Evolutionary conservation across 2,113 vertebrate species (phyloP), one percentile per base, ranked within the genome.

Genomic region (Equus przewalskii): DNA sequence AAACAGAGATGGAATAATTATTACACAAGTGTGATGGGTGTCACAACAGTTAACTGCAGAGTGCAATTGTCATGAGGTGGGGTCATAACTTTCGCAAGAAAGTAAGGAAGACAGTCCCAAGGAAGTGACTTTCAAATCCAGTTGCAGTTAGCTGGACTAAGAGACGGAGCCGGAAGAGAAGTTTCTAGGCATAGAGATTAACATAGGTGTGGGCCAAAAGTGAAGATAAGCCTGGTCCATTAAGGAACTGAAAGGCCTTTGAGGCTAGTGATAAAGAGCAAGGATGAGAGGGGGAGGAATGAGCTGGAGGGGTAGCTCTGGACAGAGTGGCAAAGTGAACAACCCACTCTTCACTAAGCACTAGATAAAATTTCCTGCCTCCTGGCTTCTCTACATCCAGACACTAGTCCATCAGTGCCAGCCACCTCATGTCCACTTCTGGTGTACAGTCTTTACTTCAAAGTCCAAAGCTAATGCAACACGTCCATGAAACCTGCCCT

Each of bases 221-320:
- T 19, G 36, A 12, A 36, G 51, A 30, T 36, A 36, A 78, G 11
- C 7, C 26, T 80, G n/a, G 33, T 7, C 46, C 64, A 26, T 49
- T 1, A 16, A 30, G 41, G 28, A 72, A 46, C 4, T 28, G 6
- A 67, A 49, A 92, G 36, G 11, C 4, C 51, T 84, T 18, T 46
- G 26, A 64, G 44, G 3, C 36, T 65, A 24, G 2, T 33, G 24
- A 36, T 11, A 58, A 51, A 56, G 5, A 54, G 6, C 8, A 73
- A 54, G 26, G 33, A 60, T 19, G 7, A 82, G 21, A 30, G 3
- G 0, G 0, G 15, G 3, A 6, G 13, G 7, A 21, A 26, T 15
- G 5, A 69, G 41, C 56, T 51, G 3, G 16, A 54, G 46, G n/a
- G 13, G 21, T 9, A n/a, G 24, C 30, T 78, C 69, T n/a, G 56